A percentile compares a stretch with the other conserved stretches of the same genome.
These are phyloP conservation scores for Heliconius melpomene DNA, from an alignment of 1,140 invertebrate species.

Conservation along the genomic window DNA sequence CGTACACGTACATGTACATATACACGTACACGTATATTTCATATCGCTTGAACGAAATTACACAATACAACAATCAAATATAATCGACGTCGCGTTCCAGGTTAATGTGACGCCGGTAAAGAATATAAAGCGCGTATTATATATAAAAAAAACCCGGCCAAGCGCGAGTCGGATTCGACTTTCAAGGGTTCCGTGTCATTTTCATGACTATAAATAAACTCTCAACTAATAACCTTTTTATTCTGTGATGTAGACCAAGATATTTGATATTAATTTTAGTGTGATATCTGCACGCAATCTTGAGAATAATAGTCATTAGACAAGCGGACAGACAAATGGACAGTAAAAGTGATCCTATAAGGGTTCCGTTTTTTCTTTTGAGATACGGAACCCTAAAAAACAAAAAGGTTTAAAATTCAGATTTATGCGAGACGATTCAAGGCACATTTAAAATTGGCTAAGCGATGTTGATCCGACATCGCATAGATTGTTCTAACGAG, in stretches of 20 bases:
- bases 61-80: slow-evolving; percentile 19
- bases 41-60: slow-evolving; percentile 15
- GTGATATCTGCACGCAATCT: too few relatives aligned
- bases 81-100: slow-evolving; percentile 26
- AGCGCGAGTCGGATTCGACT: too few relatives aligned
- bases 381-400: neutral
- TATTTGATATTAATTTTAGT: too few relatives aligned
- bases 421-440: slow-evolving; percentile 53
- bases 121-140: slow-evolving; percentile 49
- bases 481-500: slow-evolving; percentile 74
- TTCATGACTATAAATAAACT: too few relatives aligned
- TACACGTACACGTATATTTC: neutral
- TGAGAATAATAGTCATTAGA: too few relatives aligned
- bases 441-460: slow-evolving; percentile 56
- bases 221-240: too few relatives aligned
- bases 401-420: slow-evolving; percentile 47
- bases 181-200: too few relatives aligned
- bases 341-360: too few relatives aligned
- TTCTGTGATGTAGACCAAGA: too few relatives aligned
- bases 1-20: neutral
- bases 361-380: too few relatives aligned
- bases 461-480: slow-evolving; percentile 47
- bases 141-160: slow-evolving; percentile 28
- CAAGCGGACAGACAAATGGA: too few relatives aligned
- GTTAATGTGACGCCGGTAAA: slow-evolving; percentile 39